phyloP scores from a whole-genome alignment of 2,113 vertebrate genomes.

The Hypomesus transpacificus region DNA sequence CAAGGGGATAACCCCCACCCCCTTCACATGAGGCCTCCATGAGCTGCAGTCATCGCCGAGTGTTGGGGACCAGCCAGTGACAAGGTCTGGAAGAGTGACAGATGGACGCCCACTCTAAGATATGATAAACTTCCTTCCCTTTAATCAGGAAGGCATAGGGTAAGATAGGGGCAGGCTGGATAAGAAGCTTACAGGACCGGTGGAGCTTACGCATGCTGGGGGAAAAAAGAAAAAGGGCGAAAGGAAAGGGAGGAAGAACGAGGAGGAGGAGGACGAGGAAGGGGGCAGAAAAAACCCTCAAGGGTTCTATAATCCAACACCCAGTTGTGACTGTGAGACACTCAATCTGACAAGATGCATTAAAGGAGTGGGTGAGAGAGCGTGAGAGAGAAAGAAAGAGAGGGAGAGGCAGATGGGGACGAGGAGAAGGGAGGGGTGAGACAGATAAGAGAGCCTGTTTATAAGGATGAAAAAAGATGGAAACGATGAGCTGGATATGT shows the following conservation, averaged over 20 bases:
- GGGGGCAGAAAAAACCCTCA: slow-evolving; percentile 31
- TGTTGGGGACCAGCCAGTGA: not conserved
- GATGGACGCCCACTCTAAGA: slow-evolving; percentile 24
- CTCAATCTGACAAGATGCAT: slow-evolving; percentile 61
- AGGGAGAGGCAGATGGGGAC: not conserved
- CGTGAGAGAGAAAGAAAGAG: slow-evolving; percentile 18
- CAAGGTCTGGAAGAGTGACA: slow-evolving; percentile 15
- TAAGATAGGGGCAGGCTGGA: slow-evolving; percentile 44
- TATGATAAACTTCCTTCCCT: slow-evolving; percentile 19
- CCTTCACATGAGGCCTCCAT: not conserved
- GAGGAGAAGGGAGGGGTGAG: slow-evolving; percentile 1
- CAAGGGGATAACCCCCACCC: not conserved
- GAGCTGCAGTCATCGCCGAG: not conserved
- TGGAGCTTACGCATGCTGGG: slow-evolving; percentile 16
- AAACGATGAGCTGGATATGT: slow-evolving; percentile 52
- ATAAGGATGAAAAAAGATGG: slow-evolving; percentile 26
- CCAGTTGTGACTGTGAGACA: slow-evolving; percentile 52
- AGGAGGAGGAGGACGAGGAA: slow-evolving; percentile 9
- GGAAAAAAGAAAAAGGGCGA: not conserved
- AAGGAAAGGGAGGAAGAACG: slow-evolving; percentile 5
- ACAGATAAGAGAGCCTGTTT: not conserved
- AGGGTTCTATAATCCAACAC: slow-evolving; percentile 56
- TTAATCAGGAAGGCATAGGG: slow-evolving; percentile 33
- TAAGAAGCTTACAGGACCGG: slow-evolving; percentile 64
- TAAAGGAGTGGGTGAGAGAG: slow-evolving; percentile 50